These are phyloP conservation scores for Oreochromis tanganicae DNA, from an alignment of 2,113 vertebrate genomes.

Conservation along the genomic window DNA sequence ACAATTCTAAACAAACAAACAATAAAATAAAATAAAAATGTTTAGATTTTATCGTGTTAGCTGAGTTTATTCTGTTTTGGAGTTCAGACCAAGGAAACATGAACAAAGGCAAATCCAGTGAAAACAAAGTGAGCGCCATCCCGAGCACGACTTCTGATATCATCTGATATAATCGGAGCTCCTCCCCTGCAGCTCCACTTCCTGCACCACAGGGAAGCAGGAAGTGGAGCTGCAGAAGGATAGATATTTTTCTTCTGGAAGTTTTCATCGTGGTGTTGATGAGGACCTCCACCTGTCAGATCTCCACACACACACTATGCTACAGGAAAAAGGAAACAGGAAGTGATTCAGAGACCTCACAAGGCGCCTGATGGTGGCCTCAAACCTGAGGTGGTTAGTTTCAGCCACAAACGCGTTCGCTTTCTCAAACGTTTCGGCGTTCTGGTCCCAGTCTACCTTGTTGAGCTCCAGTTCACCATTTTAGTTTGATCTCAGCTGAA, in stretches of 20 bases:
- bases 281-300: background rate
- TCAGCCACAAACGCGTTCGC: background rate
- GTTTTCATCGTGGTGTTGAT: background rate
- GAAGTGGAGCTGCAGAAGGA: background rate
- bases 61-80: background rate
- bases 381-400: background rate
- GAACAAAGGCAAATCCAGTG: background rate
- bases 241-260: background rate
- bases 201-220: too few relatives aligned
- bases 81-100: background rate
- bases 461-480: background rate
- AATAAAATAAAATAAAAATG: background rate
- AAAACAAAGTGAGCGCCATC: background rate
- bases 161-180: accelerated
- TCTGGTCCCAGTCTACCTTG: background rate
- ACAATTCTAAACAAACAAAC: background rate
- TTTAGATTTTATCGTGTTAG: background rate
- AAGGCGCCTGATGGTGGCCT: background rate
- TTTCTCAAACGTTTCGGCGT: background rate
- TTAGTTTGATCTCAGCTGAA: background rate
- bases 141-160: background rate
- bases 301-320: background rate
- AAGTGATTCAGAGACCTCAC: background rate
- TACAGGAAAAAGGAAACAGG: background rate
- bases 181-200: background rate